Evolutionary conservation across 2,888 invertebrate species (phyloP).

Genomic region (Drosophila ustulata): DNA sequence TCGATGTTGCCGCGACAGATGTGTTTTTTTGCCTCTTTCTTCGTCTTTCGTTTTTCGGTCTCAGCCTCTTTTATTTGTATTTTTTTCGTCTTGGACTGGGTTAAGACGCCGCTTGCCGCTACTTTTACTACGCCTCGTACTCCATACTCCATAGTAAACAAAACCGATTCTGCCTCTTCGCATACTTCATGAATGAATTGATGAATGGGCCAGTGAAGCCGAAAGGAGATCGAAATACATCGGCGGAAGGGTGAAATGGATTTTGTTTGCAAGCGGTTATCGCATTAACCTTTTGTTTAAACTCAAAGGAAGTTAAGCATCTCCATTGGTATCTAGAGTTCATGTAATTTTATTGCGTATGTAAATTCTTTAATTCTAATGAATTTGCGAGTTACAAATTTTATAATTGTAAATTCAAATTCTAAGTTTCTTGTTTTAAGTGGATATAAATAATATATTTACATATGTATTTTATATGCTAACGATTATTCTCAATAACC

Average conservation of each 20-base stretch:
- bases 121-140: constrained; percentile 67
- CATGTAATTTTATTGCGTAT: too few species aligned
- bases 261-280: constrained; percentile 27
- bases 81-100: constrained; percentile 48
- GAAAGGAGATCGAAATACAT: constrained; percentile 25
- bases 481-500: constrained; percentile 28
- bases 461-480: not conserved
- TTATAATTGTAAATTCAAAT: too few species aligned
- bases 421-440: too few species aligned
- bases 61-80: constrained; percentile 19
- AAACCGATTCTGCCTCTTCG: constrained; percentile 41
- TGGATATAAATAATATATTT: too few species aligned
- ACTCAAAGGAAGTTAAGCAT: constrained; percentile 10
- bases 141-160: constrained; percentile 67
- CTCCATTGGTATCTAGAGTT: not conserved
- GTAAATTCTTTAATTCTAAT: not conserved
- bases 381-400: too few species aligned
- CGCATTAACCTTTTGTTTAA: constrained; percentile 13
- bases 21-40: constrained; percentile 48
- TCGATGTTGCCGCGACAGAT: constrained; percentile 66
- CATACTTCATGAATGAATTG: constrained; percentile 76
- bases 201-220: constrained; percentile 58
- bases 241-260: not conserved
- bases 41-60: constrained; percentile 30
- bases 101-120: constrained; percentile 58